A percentile compares a stretch with the other conserved stretches of the same genome.
Evolutionary conservation across 2,888 invertebrate species (phyloP).

Genomic region (Drosophila birchii): DNA sequence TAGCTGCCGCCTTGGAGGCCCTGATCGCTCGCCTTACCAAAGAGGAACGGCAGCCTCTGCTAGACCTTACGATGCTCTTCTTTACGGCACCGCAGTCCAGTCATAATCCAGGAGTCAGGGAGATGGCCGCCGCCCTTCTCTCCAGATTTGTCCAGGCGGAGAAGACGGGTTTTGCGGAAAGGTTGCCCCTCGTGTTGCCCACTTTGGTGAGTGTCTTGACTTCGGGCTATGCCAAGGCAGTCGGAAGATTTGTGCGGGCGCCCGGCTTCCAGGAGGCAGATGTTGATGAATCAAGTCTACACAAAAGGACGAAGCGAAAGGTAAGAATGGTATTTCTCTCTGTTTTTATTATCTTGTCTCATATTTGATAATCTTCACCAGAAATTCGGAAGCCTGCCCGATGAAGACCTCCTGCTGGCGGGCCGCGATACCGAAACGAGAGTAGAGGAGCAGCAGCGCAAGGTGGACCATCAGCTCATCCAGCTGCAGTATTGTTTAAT

Average conservation of each 20-base stretch:
- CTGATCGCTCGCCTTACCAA: slow-evolving; percentile 87
- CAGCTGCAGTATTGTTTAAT: slow-evolving; percentile 90
- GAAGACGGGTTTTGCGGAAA: slow-evolving; percentile 88
- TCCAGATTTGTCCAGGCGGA: slow-evolving; percentile 93
- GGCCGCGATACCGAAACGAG: slow-evolving; percentile 66
- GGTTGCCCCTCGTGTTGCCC: slow-evolving; percentile 87
- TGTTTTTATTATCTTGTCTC: too few species aligned
- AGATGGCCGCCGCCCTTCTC: slow-evolving; percentile 91
- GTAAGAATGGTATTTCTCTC: slow-evolving; percentile 19
- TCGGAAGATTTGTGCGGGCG: slow-evolving; percentile 87
- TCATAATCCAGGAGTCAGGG: slow-evolving; percentile 88
- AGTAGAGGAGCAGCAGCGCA: slow-evolving; percentile 87
- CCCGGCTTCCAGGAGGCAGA: slow-evolving; percentile 75
- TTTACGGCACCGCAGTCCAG: slow-evolving; percentile 88
- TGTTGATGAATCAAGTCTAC: slow-evolving; percentile 2
- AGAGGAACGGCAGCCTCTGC: slow-evolving; percentile 88
- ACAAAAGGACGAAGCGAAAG: slow-evolving; percentile 45
- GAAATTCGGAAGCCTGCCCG: slow-evolving; percentile 15
- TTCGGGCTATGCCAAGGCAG: slow-evolving; percentile 84
- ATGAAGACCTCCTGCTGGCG: slow-evolving; percentile 44
- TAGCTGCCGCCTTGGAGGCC: slow-evolving; percentile 89
- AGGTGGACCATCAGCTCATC: slow-evolving; percentile 90
- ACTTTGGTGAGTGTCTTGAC: slow-evolving; percentile 86
- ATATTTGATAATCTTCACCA: not conserved
- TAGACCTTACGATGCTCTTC: slow-evolving; percentile 88